Percentiles rank a stretch among this genome's conserved stretches.
These are phyloP conservation scores for Chymomyza amoena DNA, from an alignment of 2,888 invertebrate species.

Conservation along the genomic window DNA sequence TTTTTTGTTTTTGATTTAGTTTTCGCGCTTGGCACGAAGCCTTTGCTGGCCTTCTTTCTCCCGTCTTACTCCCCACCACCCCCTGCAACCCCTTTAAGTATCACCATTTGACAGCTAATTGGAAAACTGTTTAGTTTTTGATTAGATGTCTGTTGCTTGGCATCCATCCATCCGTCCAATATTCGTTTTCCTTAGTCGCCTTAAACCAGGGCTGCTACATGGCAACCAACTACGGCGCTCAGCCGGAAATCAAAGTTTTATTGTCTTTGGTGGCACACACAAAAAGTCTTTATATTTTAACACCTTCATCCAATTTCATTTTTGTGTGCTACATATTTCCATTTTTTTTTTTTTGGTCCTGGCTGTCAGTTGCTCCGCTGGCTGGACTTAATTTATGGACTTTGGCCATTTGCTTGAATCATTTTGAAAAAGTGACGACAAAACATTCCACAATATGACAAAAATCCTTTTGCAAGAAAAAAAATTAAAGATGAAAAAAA, in stretches of 20 bases:
- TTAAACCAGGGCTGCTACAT: neutral
- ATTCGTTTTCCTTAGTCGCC: neutral
- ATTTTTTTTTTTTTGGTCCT: constrained; percentile 34
- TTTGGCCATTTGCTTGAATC: constrained; percentile 66
- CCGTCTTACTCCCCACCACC: neutral
- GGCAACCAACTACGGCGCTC: neutral
- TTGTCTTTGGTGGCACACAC: constrained; percentile 4
- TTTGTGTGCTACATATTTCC: constrained; percentile 23
- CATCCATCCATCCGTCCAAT: too few relatives aligned
- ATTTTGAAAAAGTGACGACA: constrained; percentile 74
- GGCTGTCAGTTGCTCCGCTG: constrained; percentile 52
- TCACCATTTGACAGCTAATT: constrained; percentile 53
- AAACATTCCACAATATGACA: constrained; percentile 78
- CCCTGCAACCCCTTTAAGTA: constrained; percentile 40
- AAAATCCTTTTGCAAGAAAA: constrained; percentile 50
- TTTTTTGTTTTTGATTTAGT: neutral
- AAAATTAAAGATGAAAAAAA: constrained; percentile 29
- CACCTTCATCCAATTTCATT: constrained; percentile 77
- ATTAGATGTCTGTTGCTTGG: neutral
- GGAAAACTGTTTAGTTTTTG: constrained; percentile 31
- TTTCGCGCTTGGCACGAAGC: neutral
- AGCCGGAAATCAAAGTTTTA: constrained; percentile 3
- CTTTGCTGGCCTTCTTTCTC: neutral
- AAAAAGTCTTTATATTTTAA: constrained; percentile 71
- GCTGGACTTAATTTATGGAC: constrained; percentile 74